Conservation (phyloP, 2,113 vertebrate genomes). For the Amblyornis subalaris region DNA sequence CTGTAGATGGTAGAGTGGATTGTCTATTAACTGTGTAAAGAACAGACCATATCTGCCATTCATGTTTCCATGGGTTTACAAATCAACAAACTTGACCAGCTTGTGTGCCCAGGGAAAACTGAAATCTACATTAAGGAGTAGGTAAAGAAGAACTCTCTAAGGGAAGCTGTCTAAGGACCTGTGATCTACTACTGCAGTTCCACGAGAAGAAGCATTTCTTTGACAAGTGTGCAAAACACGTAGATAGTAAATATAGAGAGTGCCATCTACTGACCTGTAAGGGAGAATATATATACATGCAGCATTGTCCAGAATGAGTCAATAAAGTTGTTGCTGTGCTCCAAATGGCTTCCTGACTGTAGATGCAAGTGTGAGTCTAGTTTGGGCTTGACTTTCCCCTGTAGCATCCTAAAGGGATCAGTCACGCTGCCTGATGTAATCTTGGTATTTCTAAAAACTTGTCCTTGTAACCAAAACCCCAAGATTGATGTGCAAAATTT, state of each 20-base stretch:
- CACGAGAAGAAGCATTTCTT: neutral
- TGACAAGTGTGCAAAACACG: neutral
- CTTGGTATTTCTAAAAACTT: neutral
- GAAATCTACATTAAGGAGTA: neutral
- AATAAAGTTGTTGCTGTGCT: neutral
- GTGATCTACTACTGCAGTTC: neutral
- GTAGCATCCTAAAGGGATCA: neutral
- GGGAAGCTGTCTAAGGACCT: neutral
- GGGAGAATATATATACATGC: neutral
- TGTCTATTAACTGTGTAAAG: neutral
- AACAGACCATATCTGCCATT: neutral
- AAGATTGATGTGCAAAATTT: neutral
- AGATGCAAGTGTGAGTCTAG: neutral
- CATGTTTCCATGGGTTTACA: neutral
- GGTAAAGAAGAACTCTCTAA: neutral
- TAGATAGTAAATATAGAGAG: slow-evolving; percentile 59
- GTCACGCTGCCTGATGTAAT: neutral
- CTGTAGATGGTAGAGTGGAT: neutral
- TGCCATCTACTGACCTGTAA: slow-evolving; percentile 61
- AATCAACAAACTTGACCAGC: neutral
- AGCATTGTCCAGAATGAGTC: neutral
- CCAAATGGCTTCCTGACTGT: neutral
- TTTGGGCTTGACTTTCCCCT: neutral
- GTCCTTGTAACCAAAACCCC: neutral
- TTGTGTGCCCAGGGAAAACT: neutral